Evolutionary conservation across 2,888 invertebrate genomes (phyloP).

Genomic region (Tuberolachnus salignus): DNA sequence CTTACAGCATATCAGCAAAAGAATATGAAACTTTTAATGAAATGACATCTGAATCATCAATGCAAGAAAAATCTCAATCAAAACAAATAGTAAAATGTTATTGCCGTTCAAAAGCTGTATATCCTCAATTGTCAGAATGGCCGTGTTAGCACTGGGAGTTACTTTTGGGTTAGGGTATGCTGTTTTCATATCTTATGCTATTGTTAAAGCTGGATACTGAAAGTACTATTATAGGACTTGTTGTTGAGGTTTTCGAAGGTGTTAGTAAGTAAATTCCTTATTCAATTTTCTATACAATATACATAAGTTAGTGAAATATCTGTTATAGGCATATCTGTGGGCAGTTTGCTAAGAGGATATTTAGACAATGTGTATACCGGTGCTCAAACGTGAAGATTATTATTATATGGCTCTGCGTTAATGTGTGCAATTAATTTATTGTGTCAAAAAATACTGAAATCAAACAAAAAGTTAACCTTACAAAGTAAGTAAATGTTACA

Average conservation of each 20-base stretch:
- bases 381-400: slow-evolving; percentile 27
- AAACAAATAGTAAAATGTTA: too few relatives aligned
- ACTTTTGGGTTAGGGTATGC: slow-evolving; percentile 88
- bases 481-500: slow-evolving; percentile 29
- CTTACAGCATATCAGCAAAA: too few relatives aligned
- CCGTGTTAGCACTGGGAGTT: too few relatives aligned
- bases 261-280: slow-evolving; percentile 65
- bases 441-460: slow-evolving; percentile 32
- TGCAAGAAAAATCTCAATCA: too few relatives aligned
- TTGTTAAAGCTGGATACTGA: slow-evolving; percentile 81
- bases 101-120: too few relatives aligned
- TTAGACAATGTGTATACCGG: slow-evolving; percentile 13
- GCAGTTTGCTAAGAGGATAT: slow-evolving; percentile 80
- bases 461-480: slow-evolving; percentile 37
- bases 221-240: slow-evolving; percentile 85
- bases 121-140: too few relatives aligned
- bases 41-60: too few relatives aligned
- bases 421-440: slow-evolving; percentile 38
- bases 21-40: too few relatives aligned
- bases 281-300: not conserved
- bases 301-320: not conserved
- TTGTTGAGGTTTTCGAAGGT: slow-evolving; percentile 87
- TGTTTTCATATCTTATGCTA: slow-evolving; percentile 87
- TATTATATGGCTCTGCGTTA: slow-evolving; percentile 42
- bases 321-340: slow-evolving; percentile 72